Base-by-base conservation (phyloP, 2,797 vertebrate species). In the Taeniopygia guttata region DNA sequence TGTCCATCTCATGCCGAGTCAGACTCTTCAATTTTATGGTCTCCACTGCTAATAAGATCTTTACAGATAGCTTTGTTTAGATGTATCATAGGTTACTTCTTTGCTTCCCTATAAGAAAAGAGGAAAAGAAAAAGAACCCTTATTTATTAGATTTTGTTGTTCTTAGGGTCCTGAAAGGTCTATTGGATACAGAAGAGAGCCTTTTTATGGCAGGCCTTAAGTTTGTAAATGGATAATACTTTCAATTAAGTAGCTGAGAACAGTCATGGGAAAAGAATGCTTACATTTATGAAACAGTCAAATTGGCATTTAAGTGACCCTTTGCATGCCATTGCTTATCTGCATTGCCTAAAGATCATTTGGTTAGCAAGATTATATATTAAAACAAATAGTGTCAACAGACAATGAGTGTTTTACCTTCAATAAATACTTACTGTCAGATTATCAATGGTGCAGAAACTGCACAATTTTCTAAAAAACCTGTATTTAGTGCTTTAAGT, bases 381-480 rank as follows among this genome's bases (percentile, higher is more conserved):
- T 98, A 98, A 98, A 98, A 97, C 97, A 97, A 97, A 98, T 97
- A 98, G 96, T 98, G 97, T 98, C 97, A 98, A 97, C 95, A 97
- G 96, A 98, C 97, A 98, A 98, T 97, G 97, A 98, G 97, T 97
- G 97, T 98, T 98, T 97, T 97, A 96, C 97, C 97, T 96, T 97
- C 97, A 97, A 97, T 98, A 98, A 98, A 98, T 98, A 97, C 97
- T 97, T 98, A 97, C 98, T 98, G 98, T 98, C 98, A 98, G 97
- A 98, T 98, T 98, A 97, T 97, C 97, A 98, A 97, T 97, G 96
- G 96, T 97, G 97, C 97, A 98, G 96, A 98, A 98, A 98, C 95
- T 64, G 96, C 96, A 93, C 96, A 91, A 96, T 97, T 97, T 92
- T 92, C 60, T 84, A 72, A 77, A 92, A 96, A 94, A 96, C 88